These are phyloP conservation scores for Protula sp. DNA, from an alignment of 2,888 invertebrate genomes.

Conservation along the genomic window DNA sequence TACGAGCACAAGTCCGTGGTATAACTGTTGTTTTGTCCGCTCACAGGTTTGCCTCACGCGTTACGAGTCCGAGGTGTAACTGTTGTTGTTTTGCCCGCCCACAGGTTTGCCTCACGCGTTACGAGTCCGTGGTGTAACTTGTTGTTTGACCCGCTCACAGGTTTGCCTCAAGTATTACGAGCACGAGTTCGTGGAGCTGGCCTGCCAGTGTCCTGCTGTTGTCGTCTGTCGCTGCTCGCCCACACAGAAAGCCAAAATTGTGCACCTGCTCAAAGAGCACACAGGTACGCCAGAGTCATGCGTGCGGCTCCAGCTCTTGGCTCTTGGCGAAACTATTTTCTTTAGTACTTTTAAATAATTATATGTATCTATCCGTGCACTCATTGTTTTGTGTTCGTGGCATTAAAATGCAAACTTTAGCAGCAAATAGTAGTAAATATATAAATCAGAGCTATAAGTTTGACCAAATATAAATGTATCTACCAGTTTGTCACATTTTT, in stretches of 20 bases:
- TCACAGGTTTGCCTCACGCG: slow-evolving; percentile 63
- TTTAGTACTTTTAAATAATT: background rate
- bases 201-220: slow-evolving; percentile 68
- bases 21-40: too few species aligned
- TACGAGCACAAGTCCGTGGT: too few species aligned
- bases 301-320: background rate
- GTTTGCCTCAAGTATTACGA: slow-evolving; percentile 69
- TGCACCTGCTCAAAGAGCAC: slow-evolving; percentile 63
- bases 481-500: too few species aligned
- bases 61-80: slow-evolving; percentile 69
- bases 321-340: background rate
- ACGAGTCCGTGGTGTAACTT: too few species aligned
- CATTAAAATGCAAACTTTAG: too few species aligned
- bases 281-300: slow-evolving; percentile 56
- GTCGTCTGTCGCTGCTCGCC: slow-evolving; percentile 72
- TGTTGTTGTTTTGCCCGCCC: too few species aligned
- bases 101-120: too few species aligned
- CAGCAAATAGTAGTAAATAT: too few species aligned
- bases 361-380: background rate
- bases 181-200: slow-evolving; percentile 69
- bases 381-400: background rate
- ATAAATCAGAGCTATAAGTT: too few species aligned
- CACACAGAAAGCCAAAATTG: slow-evolving; percentile 68
- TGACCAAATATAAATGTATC: too few species aligned
- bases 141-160: too few species aligned